Conservation (phyloP, 2,113 vertebrate genomes). For the Ramphastos sulfuratus region DNA sequence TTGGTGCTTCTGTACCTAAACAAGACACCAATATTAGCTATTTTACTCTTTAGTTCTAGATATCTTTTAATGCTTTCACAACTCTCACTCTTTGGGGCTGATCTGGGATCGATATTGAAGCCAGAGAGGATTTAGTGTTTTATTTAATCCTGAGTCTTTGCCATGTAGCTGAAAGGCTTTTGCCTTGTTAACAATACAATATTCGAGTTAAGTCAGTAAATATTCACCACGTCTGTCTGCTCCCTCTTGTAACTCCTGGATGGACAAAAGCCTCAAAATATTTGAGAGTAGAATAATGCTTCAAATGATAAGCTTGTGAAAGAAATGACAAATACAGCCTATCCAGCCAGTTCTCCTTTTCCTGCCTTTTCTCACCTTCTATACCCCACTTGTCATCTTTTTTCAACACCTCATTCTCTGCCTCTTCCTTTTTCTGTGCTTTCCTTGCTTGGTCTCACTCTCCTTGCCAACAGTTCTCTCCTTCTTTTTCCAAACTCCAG, state of each 20-base stretch:
- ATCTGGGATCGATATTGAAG: not conserved
- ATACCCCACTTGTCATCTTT: not conserved
- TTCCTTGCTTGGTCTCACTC: not conserved
- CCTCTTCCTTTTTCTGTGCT: not conserved
- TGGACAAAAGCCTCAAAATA: not conserved
- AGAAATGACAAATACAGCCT: not conserved
- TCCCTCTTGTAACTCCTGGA: not conserved
- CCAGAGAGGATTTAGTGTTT: not conserved
- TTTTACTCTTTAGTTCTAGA: not conserved
- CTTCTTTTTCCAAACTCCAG: not conserved
- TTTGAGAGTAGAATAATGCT: not conserved
- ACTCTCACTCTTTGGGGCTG: not conserved
- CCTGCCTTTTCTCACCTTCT: not conserved
- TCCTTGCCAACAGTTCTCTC: not conserved
- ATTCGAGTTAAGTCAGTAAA: conserved; percentile 18
- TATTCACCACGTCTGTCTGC: not conserved
- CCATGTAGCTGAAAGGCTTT: not conserved
- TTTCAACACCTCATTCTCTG: not conserved
- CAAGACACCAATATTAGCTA: not conserved
- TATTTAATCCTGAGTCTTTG: not conserved
- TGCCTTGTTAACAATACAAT: not conserved
- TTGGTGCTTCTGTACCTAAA: not conserved
- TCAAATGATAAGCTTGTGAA: not conserved
- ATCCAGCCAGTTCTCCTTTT: not conserved
- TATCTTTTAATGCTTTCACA: not conserved